These are phyloP conservation scores for Melanocharis versteri DNA, from an alignment of 2,113 vertebrate genomes.

Conservation along the genomic window DNA sequence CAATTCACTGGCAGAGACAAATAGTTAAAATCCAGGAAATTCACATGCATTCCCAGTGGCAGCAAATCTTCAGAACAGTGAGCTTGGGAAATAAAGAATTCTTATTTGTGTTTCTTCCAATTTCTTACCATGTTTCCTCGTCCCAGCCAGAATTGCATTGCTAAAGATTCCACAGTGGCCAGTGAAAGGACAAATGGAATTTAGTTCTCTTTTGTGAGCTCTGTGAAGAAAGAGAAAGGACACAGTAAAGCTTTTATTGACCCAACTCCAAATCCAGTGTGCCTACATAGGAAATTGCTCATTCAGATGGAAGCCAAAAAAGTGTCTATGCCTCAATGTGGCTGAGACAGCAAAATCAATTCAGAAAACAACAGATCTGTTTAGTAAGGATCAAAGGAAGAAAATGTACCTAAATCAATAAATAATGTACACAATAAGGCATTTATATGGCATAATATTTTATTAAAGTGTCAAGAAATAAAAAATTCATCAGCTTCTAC, in stretches of 20 bases:
- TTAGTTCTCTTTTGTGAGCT: conserved; percentile 76
- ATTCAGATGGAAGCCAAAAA: conserved; percentile 80
- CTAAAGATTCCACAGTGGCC: conserved; percentile 75
- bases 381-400: conserved; percentile 60
- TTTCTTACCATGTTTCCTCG: conserved; percentile 73
- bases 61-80: conserved; percentile 51
- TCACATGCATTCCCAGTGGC: conserved; percentile 58
- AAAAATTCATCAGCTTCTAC: background rate
- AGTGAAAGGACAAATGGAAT: conserved; percentile 81
- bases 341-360: conserved; percentile 79
- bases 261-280: conserved; percentile 79
- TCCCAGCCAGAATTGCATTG: conserved; percentile 68
- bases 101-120: conserved; percentile 71
- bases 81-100: conserved; percentile 72
- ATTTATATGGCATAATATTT: background rate
- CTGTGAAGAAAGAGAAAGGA: conserved; percentile 75
- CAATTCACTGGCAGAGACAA: conserved; percentile 36
- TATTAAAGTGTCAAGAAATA: background rate
- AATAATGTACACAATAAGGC: conserved; percentile 22
- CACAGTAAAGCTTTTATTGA: conserved; percentile 82
- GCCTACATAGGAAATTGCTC: conserved; percentile 81
- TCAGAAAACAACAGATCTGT: conserved; percentile 72
- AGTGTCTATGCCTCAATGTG: conserved; percentile 64
- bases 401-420: conserved; percentile 39
- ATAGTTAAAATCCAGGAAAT: conserved; percentile 63